These are phyloP conservation scores for Anorthoa munda DNA, from an alignment of 2,888 invertebrate species.

Conservation along the genomic window DNA sequence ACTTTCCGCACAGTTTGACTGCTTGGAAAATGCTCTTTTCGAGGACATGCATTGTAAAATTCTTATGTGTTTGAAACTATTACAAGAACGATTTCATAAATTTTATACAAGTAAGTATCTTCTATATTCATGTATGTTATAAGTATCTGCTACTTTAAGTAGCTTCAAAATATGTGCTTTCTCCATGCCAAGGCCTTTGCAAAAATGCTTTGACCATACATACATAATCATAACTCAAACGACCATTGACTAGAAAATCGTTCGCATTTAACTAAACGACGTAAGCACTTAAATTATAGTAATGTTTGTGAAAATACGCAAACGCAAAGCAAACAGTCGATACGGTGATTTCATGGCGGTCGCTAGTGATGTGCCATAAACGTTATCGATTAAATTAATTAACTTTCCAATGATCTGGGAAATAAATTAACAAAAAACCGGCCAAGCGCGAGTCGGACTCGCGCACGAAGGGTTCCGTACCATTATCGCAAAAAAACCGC, in stretches of 20 bases:
- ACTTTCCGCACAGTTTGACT: too few relatives aligned
- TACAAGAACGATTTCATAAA: neutral
- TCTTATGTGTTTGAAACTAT: neutral
- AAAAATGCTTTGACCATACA: conserved; percentile 5
- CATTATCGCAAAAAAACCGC: too few relatives aligned
- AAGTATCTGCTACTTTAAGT: neutral
- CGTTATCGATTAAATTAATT: conserved; percentile 84
- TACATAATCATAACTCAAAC: conserved; percentile 18
- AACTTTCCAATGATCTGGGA: conserved; percentile 77
- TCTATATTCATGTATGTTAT: neutral
- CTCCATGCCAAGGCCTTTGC: neutral
- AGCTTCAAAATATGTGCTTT: conserved; percentile 2
- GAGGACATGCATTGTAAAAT: too few relatives aligned
- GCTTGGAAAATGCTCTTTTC: too few relatives aligned
- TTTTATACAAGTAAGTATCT: too few relatives aligned
- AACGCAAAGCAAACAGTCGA: conserved; percentile 51
- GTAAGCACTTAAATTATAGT: conserved; percentile 32
- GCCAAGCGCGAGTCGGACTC: too few relatives aligned
- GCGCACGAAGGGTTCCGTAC: too few relatives aligned
- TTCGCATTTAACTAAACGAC: conserved; percentile 43
- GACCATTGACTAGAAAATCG: conserved; percentile 39
- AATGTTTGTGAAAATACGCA: conserved; percentile 65
- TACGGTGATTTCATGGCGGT: conserved; percentile 68
- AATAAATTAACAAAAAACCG: conserved; percentile 31
- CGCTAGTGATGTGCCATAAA: conserved; percentile 79